These are phyloP conservation scores for Ochlodes sylvanus DNA, from an alignment of 2,888 invertebrate genomes.

Conservation along the genomic window DNA sequence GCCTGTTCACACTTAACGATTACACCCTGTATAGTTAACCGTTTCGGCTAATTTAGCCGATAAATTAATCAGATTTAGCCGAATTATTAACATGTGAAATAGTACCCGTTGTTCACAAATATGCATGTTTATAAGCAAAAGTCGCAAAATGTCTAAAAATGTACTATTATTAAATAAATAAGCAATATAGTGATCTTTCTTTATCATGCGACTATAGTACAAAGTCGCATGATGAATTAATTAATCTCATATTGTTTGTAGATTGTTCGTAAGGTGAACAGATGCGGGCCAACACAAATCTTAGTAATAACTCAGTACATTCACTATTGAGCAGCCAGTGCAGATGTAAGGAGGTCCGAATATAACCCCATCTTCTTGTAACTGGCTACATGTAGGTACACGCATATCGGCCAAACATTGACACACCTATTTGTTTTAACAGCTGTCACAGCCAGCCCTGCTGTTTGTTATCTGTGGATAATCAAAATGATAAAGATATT, in stretches of 20 bases:
- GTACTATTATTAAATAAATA: neutral
- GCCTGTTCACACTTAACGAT: too few species aligned
- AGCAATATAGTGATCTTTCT: conserved; percentile 12
- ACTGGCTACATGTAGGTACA: conserved; percentile 28
- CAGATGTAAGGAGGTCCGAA: neutral
- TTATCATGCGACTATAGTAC: conserved; percentile 35
- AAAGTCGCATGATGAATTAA: conserved; percentile 34
- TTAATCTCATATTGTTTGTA: neutral
- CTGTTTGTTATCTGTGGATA: conserved; percentile 31
- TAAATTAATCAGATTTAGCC: neutral
- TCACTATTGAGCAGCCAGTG: neutral
- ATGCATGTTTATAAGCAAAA: neutral
- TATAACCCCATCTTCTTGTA: conserved; percentile 16
- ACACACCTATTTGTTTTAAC: conserved; percentile 49
- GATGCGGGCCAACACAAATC: neutral
- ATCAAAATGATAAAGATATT: conserved; percentile 8
- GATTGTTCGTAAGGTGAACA: neutral
- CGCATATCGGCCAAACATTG: conserved; percentile 51
- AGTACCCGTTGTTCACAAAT: neutral
- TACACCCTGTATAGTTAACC: neutral
- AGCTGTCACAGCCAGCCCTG: conserved; percentile 30
- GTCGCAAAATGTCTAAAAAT: too few species aligned
- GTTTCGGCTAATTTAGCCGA: neutral
- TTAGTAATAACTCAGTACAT: conserved; percentile 2
- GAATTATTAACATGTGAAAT: neutral